Conservation (phyloP, 2,113 vertebrate genomes). For the Ptilonorhynchus violaceus region DNA sequence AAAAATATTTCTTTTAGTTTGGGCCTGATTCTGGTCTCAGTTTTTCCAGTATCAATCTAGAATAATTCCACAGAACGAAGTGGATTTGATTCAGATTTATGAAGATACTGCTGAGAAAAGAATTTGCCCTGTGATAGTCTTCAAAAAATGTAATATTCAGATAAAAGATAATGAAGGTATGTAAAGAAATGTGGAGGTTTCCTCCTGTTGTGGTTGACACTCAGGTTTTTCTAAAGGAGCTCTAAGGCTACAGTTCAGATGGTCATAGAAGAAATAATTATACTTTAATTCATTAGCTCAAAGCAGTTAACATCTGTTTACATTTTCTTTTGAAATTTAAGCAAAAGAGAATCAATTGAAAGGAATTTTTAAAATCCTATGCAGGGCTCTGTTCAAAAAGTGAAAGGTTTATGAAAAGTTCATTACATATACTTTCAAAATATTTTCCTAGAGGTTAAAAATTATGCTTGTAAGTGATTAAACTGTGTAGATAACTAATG, state of each 20-base stretch:
- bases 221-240: background rate
- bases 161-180: background rate
- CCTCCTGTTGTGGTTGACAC: background rate
- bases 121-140: background rate
- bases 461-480: slow-evolving; percentile 43
- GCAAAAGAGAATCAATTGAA: background rate
- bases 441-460: slow-evolving; percentile 61
- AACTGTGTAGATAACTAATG: slow-evolving; percentile 51
- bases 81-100: background rate
- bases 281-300: background rate
- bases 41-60: background rate
- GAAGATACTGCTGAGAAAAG: background rate
- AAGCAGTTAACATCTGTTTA: slow-evolving; percentile 35
- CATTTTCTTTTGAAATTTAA: background rate
- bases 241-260: background rate
- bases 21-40: background rate
- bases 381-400: background rate
- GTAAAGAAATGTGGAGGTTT: background rate
- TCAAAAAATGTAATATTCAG: background rate
- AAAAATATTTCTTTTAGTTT: background rate
- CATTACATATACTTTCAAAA: background rate
- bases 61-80: background rate
- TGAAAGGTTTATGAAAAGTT: slow-evolving; percentile 12
- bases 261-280: background rate
- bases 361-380: background rate